Conservation (phyloP, 2,797 vertebrate genomes). For the Sebastes matsubarae region DNA sequence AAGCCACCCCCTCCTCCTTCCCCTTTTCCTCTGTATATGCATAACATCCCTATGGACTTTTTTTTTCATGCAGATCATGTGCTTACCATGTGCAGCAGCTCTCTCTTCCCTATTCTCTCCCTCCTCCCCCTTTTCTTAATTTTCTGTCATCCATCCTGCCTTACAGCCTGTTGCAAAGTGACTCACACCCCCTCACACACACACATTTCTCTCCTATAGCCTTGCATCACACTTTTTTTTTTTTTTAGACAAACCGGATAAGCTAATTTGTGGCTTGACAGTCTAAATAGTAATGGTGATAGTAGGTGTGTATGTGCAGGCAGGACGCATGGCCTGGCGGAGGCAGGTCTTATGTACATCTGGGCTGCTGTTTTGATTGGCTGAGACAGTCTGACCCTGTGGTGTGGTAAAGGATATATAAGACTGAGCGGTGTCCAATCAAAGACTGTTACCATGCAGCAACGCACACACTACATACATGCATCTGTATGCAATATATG, state of each 20-base stretch:
- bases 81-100: slow-evolving; percentile 59
- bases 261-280: not conserved
- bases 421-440: slow-evolving; percentile 65
- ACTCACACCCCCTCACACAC: not conserved
- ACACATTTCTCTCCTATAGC: not conserved
- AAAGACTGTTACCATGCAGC: slow-evolving; percentile 77
- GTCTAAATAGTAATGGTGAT: slow-evolving; percentile 18
- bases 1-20: slow-evolving; percentile 13
- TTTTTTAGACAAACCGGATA: not conserved
- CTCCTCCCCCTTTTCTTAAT: slow-evolving; percentile 23
- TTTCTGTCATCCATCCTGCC: slow-evolving; percentile 23
- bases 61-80: slow-evolving; percentile 61
- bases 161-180: slow-evolving; percentile 46
- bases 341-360: slow-evolving; percentile 41
- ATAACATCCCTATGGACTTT: slow-evolving; percentile 14
- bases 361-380: slow-evolving; percentile 70
- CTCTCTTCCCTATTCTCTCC: slow-evolving; percentile 4
- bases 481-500: not conserved
- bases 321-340: not conserved
- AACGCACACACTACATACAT: slow-evolving; percentile 9
- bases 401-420: slow-evolving; percentile 63
- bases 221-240: not conserved
- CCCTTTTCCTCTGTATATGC: slow-evolving; percentile 26
- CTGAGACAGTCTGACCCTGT: slow-evolving; percentile 39
- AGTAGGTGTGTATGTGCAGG: slow-evolving; percentile 40